Conservation (phyloP, 1,140 invertebrate species). For the Drosophila eugracilis region DNA sequence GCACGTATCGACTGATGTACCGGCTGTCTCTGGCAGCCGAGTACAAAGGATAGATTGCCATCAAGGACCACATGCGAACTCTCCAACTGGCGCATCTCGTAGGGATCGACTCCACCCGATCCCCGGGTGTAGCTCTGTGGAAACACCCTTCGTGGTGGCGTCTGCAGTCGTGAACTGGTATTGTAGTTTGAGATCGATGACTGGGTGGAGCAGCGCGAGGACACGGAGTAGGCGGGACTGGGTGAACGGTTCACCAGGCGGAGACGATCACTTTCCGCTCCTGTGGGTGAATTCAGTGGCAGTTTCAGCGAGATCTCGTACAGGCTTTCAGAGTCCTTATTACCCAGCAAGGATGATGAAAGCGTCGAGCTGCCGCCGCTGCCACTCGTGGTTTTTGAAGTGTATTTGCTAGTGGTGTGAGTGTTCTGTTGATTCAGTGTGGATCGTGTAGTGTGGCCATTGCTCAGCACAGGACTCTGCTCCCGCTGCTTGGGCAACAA, state of each 20-base stretch:
- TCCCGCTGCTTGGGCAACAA: conserved; percentile 74
- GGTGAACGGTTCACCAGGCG: conserved; percentile 72
- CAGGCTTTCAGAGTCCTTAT: conserved; percentile 57
- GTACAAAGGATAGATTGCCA: conserved; percentile 91
- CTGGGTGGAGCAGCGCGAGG: conserved; percentile 63
- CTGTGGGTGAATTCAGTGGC: conserved; percentile 65
- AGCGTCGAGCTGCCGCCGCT: conserved; percentile 52
- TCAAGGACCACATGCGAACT: conserved; percentile 92
- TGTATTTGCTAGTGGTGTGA: conserved; percentile 37
- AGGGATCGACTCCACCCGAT: conserved; percentile 84
- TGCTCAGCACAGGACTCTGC: conserved; percentile 69
- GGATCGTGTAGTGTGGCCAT: conserved; percentile 46
- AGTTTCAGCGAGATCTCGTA: conserved; percentile 78
- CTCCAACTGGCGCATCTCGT: conserved; percentile 87
- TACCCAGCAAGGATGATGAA: conserved; percentile 61
- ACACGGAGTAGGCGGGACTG: conserved; percentile 72
- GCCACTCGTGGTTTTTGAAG: conserved; percentile 23
- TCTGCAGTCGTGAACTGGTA: conserved; percentile 59
- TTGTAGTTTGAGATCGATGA: conserved; percentile 48
- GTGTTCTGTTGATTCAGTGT: conserved; percentile 23
- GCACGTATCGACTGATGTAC: conserved; percentile 89
- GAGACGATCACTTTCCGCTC: conserved; percentile 50
- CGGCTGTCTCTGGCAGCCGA: conserved; percentile 89
- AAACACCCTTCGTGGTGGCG: conserved; percentile 87
- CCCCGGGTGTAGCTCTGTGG: conserved; percentile 87